Evolutionary conservation across 2,797 vertebrate species (phyloP).

Genomic region (Notoglanidium macrostoma): DNA sequence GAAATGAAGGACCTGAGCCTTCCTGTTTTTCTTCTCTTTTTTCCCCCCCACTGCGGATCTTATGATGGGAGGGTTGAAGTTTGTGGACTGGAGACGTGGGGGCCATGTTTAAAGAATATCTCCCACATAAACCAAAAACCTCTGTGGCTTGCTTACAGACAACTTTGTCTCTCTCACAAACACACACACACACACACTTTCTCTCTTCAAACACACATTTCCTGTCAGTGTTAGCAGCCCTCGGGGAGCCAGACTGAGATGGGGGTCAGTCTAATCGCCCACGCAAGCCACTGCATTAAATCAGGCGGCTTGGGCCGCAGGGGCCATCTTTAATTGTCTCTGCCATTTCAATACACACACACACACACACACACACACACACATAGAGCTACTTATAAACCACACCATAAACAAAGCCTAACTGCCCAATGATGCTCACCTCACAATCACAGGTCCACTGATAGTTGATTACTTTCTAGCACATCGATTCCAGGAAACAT

Average conservation of each 20-base stretch:
- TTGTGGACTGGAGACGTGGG: conserved; percentile 44
- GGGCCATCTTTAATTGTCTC: conserved; percentile 57
- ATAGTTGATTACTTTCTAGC: conserved; percentile 49
- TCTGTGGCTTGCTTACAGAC: conserved; percentile 50
- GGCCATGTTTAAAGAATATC: conserved; percentile 54
- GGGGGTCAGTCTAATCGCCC: conserved; percentile 56
- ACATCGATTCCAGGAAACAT: conserved; percentile 49
- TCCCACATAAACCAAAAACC: conserved; percentile 55
- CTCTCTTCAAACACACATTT: conserved; percentile 28
- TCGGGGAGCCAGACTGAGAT: conserved; percentile 41
- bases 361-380: conserved; percentile 25
- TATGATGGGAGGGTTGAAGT: conserved; percentile 60
- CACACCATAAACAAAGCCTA: conserved; percentile 52
- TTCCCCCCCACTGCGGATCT: conserved; percentile 54
- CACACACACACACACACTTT: conserved; percentile 21
- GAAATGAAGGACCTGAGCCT: conserved; percentile 69
- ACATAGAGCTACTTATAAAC: conserved; percentile 48
- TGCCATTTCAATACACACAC: conserved; percentile 40
- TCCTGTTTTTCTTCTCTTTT: conserved; percentile 67
- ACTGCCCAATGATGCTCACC: conserved; percentile 38
- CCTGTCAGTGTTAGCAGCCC: conserved; percentile 16
- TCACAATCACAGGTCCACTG: conserved; percentile 18
- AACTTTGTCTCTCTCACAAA: conserved; percentile 30
- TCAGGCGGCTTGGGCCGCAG: conserved; percentile 39
- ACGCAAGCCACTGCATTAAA: conserved; percentile 59